phyloP scores from a whole-genome alignment of 2,797 vertebrate genomes.

The Choloepus didactylus region DNA sequence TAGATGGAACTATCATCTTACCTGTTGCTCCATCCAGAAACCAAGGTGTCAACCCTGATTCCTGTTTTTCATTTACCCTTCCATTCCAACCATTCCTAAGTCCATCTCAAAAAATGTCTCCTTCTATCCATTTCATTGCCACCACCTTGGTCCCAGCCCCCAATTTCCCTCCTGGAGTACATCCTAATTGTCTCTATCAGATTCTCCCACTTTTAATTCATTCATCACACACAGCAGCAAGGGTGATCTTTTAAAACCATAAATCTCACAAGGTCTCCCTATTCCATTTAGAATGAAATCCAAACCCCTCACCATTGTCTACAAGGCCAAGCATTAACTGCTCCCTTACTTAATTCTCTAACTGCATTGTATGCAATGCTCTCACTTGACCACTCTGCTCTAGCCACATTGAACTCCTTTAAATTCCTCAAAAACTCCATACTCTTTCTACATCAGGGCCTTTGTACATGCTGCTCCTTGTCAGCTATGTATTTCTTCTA shows the following conservation, averaged over 20 bases:
- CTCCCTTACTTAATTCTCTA: neutral
- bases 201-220: neutral
- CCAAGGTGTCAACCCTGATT: neutral
- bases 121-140: neutral
- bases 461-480: neutral
- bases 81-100: neutral
- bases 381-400: neutral
- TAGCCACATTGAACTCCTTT: neutral
- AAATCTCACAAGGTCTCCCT: neutral
- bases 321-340: neutral
- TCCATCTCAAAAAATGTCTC: neutral
- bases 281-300: neutral
- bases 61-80: neutral
- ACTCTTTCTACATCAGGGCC: neutral
- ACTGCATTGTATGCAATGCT: neutral
- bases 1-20: neutral
- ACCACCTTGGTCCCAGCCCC: neutral
- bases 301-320: neutral
- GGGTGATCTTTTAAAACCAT: neutral
- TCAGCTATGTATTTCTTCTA: neutral
- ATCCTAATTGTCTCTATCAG: neutral
- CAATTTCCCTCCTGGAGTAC: neutral
- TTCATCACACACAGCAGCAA: neutral
- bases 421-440: neutral
- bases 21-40: neutral